phyloP scores from a whole-genome alignment of 37 sponge, comb jelly and placozoan species.

The Beroe ovata region DNA sequence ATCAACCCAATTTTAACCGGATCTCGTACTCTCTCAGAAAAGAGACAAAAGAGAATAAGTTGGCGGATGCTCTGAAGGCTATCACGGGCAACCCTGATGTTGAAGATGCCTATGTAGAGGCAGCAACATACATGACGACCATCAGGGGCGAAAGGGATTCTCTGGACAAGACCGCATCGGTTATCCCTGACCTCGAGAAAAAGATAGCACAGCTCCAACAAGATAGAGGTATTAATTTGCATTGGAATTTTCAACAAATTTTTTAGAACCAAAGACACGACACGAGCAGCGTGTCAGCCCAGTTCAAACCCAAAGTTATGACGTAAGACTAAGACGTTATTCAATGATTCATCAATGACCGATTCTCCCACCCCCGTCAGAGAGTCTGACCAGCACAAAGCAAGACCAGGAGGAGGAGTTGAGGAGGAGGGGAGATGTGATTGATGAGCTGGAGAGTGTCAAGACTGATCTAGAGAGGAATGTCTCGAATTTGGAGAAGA shows the following conservation, averaged over 20 bases:
- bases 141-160: background rate
- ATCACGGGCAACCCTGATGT: conserved; percentile 63
- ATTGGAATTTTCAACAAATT: no score
- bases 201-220: conserved; percentile 7
- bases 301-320: no score
- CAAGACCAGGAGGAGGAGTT: background rate
- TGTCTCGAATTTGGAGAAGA: conserved; percentile 17
- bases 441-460: conserved; percentile 18
- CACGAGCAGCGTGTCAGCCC: no score
- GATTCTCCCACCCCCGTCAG: no score
- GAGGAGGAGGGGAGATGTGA: background rate
- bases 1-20: no score
- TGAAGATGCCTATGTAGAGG: conserved; percentile 42
- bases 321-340: no score
- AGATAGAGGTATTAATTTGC: conserved; percentile 11
- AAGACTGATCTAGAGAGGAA: background rate
- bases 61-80: conserved; percentile 58
- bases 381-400: background rate
- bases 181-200: conserved; percentile 29
- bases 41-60: conserved; percentile 31
- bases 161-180: background rate
- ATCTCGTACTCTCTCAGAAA: conserved; percentile 38
- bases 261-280: no score
- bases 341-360: no score
- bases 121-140: conserved; percentile 20